phyloP scores from a whole-genome alignment of 2,797 vertebrate species.

The Paratrypauchen microcephalus region DNA sequence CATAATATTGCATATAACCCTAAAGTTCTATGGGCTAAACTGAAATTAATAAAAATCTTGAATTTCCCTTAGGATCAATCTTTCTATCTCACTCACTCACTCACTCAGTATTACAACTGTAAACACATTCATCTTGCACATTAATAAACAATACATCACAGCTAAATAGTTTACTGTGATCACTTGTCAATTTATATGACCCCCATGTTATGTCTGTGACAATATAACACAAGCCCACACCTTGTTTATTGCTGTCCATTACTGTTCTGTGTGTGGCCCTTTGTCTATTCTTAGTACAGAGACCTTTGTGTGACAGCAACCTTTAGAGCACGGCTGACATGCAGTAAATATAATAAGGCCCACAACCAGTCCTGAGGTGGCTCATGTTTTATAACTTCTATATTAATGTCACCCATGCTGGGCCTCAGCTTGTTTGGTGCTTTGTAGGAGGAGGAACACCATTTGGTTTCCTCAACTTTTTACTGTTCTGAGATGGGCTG shows the following conservation, averaged over 20 bases:
- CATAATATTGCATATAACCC: no score
- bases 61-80: not conserved
- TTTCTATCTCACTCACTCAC: no score
- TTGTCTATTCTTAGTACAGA: conserved; percentile 32
- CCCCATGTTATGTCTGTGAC: conserved; percentile 14
- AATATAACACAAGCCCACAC: conserved; percentile 6
- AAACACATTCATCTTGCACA: conserved; percentile 1
- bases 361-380: conserved; percentile 12
- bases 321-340: conserved; percentile 24
- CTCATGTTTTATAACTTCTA: conserved; percentile 6
- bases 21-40: no score
- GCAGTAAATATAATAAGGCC: conserved; percentile 24
- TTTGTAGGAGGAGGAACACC: conserved; percentile 7
- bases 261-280: not conserved
- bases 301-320: conserved; percentile 45
- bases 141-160: not conserved
- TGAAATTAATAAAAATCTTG: no score
- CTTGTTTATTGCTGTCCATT: conserved; percentile 2
- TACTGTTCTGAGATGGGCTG: not conserved
- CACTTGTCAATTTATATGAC: conserved; percentile 23
- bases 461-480: not conserved
- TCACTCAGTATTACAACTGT: no score
- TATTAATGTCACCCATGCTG: not conserved
- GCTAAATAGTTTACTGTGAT: conserved; percentile 13
- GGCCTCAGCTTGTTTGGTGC: conserved; percentile 31